These are phyloP conservation scores for Hyposoter dolosus DNA, from an alignment of 2,888 invertebrate species.

Conservation along the genomic window DNA sequence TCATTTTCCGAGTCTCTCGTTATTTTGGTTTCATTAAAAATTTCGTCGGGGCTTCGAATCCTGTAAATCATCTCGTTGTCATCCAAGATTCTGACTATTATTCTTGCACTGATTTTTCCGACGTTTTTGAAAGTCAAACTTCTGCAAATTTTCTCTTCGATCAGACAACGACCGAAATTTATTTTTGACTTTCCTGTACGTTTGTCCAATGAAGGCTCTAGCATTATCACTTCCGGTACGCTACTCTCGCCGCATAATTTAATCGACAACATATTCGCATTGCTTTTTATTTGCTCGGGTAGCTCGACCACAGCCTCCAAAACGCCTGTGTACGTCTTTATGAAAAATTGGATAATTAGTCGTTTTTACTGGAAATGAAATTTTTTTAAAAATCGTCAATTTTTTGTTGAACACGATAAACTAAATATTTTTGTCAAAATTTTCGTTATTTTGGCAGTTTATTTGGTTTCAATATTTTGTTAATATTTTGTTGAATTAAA, in stretches of 20 bases:
- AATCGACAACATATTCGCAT: conserved; percentile 74
- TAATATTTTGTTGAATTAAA: too few relatives aligned
- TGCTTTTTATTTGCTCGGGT: conserved; percentile 68
- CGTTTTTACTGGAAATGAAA: background rate
- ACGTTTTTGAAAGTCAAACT: conserved; percentile 82
- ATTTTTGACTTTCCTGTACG: conserved; percentile 74
- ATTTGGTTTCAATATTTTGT: too few relatives aligned
- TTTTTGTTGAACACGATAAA: too few relatives aligned
- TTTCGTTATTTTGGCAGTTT: too few relatives aligned
- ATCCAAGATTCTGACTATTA: conserved; percentile 82
- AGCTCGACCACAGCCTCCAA: conserved; percentile 76
- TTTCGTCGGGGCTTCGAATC: conserved; percentile 12
- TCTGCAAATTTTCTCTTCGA: conserved; percentile 74
- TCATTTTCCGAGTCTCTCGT: conserved; percentile 18
- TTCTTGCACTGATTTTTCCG: conserved; percentile 82
- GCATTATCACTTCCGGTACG: conserved; percentile 84
- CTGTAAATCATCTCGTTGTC: conserved; percentile 73
- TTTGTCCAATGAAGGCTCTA: conserved; percentile 78
- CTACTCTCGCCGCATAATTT: conserved; percentile 84
- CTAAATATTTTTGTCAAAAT: too few relatives aligned
- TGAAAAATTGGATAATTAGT: conserved; percentile 22
- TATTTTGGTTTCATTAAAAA: background rate
- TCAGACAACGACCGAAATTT: conserved; percentile 81
- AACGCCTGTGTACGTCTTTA: conserved; percentile 77
- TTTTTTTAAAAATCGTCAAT: too few relatives aligned